Base-by-base conservation (phyloP, 2,113 vertebrate genomes). In the Chloropsis hardwickii region DNA sequence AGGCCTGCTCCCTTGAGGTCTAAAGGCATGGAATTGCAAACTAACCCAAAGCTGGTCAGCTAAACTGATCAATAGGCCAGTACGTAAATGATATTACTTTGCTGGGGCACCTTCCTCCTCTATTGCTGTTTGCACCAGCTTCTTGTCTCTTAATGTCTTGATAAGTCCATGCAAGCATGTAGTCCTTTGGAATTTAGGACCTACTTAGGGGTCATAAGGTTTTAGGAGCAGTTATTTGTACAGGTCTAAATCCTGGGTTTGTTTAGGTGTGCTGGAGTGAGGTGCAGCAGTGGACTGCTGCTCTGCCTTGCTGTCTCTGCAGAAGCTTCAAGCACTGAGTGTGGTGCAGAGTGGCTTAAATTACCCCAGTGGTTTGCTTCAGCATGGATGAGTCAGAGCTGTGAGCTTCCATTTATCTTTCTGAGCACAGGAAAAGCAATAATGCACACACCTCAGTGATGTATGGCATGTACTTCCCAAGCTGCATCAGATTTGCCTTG, bases 331-430 rank as follows among this genome's bases (percentile, higher is more conserved):
- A 65, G 48, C 45, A 24, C 37, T 2, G 5, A 69, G 18, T 18
- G 57, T 61, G 66, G 18, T 86, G 50, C 35, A 70, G 29, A 33
- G 73, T 1, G 1, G n/a, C 62, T 85, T 69, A n/a, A 72, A 45
- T 90, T 54, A 40, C 81, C 48, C 58, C 2, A 4, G 58, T 3
- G 8, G 20, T 92, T 95, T 95, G 13, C 61, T 94, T 79, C 87
- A 79, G 73, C 25, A 1, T 6, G 29, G 53, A 42, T 93, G 85
- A 94, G 54, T 90, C 90, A 94, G 90, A 88, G 79, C 74, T 57
- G 8, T 31, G 57, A 7, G 9, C 18, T 90, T 67, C 72, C 44
- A 1, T 80, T 93, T 53, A 25, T 90, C 82, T 70, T 72, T 48
- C 70, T 80, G 78, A 77, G 13, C 45, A 50, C 65, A 69, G 42